Percentiles rank a stretch among this genome's conserved stretches.
Evolutionary conservation across 2,113 vertebrate species (phyloP).

Genomic region (Galeopterus variegatus): DNA sequence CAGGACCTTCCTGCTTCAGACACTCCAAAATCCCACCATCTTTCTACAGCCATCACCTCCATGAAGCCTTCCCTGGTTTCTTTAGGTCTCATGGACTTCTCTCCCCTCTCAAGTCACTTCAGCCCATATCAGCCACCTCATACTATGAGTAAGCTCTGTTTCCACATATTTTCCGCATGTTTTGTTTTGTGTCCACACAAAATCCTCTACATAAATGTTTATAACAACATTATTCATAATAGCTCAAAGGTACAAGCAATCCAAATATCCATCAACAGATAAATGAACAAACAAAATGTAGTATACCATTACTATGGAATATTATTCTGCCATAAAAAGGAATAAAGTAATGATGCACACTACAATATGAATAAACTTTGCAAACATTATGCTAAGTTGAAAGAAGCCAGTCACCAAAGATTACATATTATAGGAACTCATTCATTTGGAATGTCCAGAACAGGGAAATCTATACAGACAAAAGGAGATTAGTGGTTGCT

Average conservation of each 20-base stretch:
- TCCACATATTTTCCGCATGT: not conserved
- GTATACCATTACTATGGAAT: no score
- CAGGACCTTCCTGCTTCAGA: not conserved
- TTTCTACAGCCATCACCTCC: not conserved
- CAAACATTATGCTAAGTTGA: not conserved
- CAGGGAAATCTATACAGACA: not conserved
- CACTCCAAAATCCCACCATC: not conserved
- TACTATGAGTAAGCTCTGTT: not conserved
- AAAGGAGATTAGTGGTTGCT: not conserved
- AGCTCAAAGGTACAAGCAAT: not conserved
- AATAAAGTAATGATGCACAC: rapidly evolving
- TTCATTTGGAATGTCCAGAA: not conserved
- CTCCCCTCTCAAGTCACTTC: not conserved
- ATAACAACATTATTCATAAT: no score
- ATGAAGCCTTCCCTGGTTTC: constrained; percentile 12
- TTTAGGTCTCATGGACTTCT: not conserved
- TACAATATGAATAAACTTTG: not conserved
- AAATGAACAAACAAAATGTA: not conserved
- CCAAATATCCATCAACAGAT: not conserved
- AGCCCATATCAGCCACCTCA: not conserved
- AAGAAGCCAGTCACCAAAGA: not conserved
- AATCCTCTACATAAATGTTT: not conserved
- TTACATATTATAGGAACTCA: rapidly evolving
- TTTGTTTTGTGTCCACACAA: not conserved
- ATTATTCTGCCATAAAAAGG: not conserved